Evolutionary conservation across 37 sponge, comb jelly and placozoan genomes (phyloP).

Genomic region (Theonella swinhoei): DNA sequence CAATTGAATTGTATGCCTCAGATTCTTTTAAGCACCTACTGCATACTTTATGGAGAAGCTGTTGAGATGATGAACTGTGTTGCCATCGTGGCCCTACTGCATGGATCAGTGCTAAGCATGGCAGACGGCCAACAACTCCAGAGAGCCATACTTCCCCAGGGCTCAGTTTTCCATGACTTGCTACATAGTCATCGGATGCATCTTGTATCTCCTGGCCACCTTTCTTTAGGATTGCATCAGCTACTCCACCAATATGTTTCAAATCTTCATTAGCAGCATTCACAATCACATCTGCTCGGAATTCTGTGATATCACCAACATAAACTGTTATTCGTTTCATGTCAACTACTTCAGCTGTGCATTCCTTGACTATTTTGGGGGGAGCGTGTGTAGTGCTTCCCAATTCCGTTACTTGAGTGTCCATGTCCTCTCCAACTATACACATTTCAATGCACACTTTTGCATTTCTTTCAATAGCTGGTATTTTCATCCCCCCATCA

Average conservation of each 20-base stretch:
- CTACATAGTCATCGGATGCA: constrained; percentile 24
- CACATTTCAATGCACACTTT: constrained; percentile 37
- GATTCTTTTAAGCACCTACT: constrained; percentile 6
- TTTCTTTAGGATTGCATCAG: constrained; percentile 46
- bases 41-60: constrained; percentile 36
- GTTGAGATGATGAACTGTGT: constrained; percentile 6
- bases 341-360: constrained; percentile 19
- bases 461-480: constrained; percentile 24
- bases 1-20: constrained; percentile 37
- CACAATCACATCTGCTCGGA: constrained; percentile 69
- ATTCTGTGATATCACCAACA: constrained; percentile 71
- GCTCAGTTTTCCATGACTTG: constrained; percentile 26
- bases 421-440: not conserved
- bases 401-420: not conserved
- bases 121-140: constrained; percentile 44
- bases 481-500: constrained; percentile 4
- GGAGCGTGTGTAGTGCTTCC: not conserved
- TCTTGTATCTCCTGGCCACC: constrained; percentile 64
- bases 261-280: constrained; percentile 76
- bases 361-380: not conserved
- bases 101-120: constrained; percentile 70
- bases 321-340: constrained; percentile 23
- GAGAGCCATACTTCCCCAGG: constrained; percentile 57
- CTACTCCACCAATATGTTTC: constrained; percentile 70
- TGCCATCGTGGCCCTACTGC: constrained; percentile 67